Conservation (phyloP, 2,113 vertebrate genomes). For the Seriola quinqueradiata region DNA sequence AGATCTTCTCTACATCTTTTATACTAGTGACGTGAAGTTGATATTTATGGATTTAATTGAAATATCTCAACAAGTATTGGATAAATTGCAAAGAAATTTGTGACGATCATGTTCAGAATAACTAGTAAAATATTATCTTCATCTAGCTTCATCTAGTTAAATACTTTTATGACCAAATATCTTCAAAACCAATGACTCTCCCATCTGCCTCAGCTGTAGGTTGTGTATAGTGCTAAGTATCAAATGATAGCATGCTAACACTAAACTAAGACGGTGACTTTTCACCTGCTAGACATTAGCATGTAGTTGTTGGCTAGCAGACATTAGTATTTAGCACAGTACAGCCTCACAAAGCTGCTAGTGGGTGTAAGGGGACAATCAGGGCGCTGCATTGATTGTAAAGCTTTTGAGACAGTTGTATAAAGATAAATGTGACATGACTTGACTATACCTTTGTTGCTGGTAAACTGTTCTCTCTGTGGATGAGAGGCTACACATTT, state of each 20-base stretch:
- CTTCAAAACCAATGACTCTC: not conserved
- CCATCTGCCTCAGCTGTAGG: no score
- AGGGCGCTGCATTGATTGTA: not conserved
- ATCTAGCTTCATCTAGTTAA: not conserved
- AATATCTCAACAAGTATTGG: not conserved
- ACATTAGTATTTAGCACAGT: not conserved
- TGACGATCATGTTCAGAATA: no score
- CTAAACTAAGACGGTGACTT: no score
- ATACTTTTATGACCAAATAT: not conserved
- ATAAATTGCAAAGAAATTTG: no score
- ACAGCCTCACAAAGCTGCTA: not conserved
- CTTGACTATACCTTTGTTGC: not conserved
- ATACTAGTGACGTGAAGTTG: not conserved
- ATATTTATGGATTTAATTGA: not conserved
- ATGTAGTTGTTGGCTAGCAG: not conserved
- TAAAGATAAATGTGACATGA: slow-evolving; percentile 1
- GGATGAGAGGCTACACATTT: slow-evolving; percentile 11
- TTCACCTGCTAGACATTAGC: not conserved
- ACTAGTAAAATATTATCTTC: no score
- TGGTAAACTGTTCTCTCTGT: not conserved
- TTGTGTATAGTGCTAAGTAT: no score
- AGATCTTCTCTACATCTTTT: no score
- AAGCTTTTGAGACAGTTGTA: not conserved
- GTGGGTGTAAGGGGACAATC: no score
- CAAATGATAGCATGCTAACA: not conserved